Evolutionary conservation across 2,888 invertebrate genomes (phyloP), one percentile per base, ranked within the genome.

Genomic region (Sussaba pulchella): DNA sequence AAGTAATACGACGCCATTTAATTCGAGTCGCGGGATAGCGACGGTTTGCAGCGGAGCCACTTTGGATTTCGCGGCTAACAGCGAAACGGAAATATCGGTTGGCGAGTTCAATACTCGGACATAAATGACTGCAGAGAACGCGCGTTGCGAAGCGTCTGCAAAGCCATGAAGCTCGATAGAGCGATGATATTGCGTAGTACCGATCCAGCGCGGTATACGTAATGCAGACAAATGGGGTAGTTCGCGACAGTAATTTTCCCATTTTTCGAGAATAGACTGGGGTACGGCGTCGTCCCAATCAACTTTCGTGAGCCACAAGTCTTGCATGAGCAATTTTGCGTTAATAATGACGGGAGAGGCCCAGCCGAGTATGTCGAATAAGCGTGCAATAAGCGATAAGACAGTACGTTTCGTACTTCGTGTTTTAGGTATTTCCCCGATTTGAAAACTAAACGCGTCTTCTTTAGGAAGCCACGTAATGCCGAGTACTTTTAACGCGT

Each of bases 131-230:
- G 81, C 81, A 3, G 69, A 54, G 52, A 52, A 73, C 45, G 81
- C 81, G 31, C 67, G 76, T 24, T 67, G 67, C 17, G 81, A 77
- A 12, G 81, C 69, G 47, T 77, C 81, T 54, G 81, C 72, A 6
- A 31, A 31, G 31, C 31, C 31, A 6, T 31, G 31, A 31, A 31
- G 31, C 31, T 31, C 31, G 31, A 21, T 41, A n/a, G 50, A 17
- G 9, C 52, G 12, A 63, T 52, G 36, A 5, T 17, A 4, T 10
- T 14, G 24, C 14, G 43, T 45, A 1, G 43, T 50, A 31, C 76
- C 67, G n/a, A 66, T 81, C 77, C 81, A 77, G 45, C 81, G 76
- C 4, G 72, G 77, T 31, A 77, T 77, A 2, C 72, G 31, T 36
- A 81, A 36, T 17, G 14, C 61, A n/a, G 59, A 45, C 9, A 78